phyloP scores from a whole-genome alignment of 2,888 invertebrate species.

The Drosophila barbarae region DNA sequence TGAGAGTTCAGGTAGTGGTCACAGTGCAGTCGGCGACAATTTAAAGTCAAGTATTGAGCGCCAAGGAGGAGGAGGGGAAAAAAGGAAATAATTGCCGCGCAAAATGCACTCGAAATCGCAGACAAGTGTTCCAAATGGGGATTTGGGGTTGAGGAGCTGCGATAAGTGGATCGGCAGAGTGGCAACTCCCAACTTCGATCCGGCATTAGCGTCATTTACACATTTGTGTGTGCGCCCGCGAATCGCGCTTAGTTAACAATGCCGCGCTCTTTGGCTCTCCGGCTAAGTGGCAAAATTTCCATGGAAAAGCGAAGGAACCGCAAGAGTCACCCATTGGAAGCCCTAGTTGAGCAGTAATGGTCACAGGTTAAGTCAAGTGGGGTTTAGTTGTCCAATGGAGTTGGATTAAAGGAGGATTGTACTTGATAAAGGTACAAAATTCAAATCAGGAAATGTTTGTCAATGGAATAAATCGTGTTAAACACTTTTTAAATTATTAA shows the following conservation, averaged over 20 bases:
- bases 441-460: not conserved
- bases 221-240: constrained; percentile 40
- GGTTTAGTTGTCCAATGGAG: constrained; percentile 7
- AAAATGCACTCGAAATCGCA: constrained; percentile 61
- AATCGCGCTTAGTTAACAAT: constrained; percentile 50
- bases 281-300: constrained; percentile 68
- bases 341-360: constrained; percentile 47
- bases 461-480: not conserved
- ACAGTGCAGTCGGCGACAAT: constrained; percentile 61
- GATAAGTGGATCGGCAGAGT: constrained; percentile 3
- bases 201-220: constrained; percentile 69
- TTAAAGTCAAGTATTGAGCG: constrained; percentile 72
- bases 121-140: constrained; percentile 51
- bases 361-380: constrained; percentile 29
- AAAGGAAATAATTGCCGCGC: constrained; percentile 69
- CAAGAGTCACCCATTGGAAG: constrained; percentile 40
- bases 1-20: constrained; percentile 52
- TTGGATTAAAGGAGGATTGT: not conserved
- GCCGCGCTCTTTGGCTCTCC: constrained; percentile 21
- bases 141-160: not conserved
- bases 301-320: constrained; percentile 64
- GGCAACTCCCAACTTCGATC: constrained; percentile 36
- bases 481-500: not conserved
- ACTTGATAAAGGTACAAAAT: not conserved
- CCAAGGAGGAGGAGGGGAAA: constrained; percentile 22